Base-by-base conservation (phyloP, 2,113 vertebrate genomes). In the Limnothrissa miodon region DNA sequence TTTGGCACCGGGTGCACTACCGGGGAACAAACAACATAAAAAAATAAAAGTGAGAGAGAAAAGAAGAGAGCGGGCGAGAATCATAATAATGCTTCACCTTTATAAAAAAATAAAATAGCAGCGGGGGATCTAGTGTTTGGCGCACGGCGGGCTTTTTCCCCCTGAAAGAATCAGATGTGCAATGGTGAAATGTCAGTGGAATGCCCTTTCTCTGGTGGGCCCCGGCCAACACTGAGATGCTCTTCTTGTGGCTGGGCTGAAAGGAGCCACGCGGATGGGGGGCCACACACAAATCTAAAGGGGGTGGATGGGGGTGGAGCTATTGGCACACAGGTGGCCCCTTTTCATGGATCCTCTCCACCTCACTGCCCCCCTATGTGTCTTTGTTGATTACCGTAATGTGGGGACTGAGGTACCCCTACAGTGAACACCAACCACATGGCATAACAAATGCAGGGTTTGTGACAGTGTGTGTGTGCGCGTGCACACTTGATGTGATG, bases 1-100 rank as follows among this genome's bases (percentile, higher is more conserved):
- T 29, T 45, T 78, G 84, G 84, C 84, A 87, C 87, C 84, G 81
- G 83, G 79, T 25, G 39, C 25, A 56, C 39, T 23, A 10, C 7
- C 25, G 10, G n/a, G 11, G n/a, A n/a, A 29, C 59, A 62, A 62
- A 29, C 59, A 62, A 62, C 10, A 62, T 1, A 11, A 62, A 3
- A 62, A 29, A 25, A 23, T 21, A n/a, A 56, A n/a, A 56, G 0
- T 44, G 29, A 62, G 15, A 70, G 17, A 70, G 36, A 19, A 81
- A 33, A 81, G 19, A n/a, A 80, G 81, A 66, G 62, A 53, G 78
- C 82, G n/a, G 23, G 33, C 51, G 78, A 82, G 45, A 80, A 79
- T 83, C 80, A 83, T 83, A 88, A 86, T 85, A 89, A 87, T 85
- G 81, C 85, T 78, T 88, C 87, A 88, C 84, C 82, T 89, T 89